Percentiles rank a stretch among this genome's conserved stretches.
Conservation (phyloP, 2,113 vertebrate genomes). For the Periophthalmus modestus region DNA sequence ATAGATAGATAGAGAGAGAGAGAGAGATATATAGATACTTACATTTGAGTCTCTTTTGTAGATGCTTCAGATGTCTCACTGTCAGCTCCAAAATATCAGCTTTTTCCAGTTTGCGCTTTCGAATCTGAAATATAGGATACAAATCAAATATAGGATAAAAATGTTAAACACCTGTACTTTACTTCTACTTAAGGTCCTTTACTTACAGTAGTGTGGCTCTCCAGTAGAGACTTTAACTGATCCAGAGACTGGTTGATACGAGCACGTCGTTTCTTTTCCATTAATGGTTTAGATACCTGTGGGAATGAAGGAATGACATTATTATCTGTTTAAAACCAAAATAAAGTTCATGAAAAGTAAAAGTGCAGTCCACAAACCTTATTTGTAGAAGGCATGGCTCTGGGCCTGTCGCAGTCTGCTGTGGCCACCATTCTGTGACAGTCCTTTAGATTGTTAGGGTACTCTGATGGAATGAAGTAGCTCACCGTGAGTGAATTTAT, state of each 20-base stretch:
- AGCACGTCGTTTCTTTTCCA: constrained; percentile 89
- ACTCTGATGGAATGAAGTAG: constrained; percentile 49
- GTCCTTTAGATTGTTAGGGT: constrained; percentile 12
- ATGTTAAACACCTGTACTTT: too few relatives aligned
- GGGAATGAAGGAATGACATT: not conserved
- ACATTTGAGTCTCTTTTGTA: constrained; percentile 79
- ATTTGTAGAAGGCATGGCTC: constrained; percentile 54
- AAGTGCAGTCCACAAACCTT: constrained; percentile 51
- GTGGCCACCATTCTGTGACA: constrained; percentile 71
- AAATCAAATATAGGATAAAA: too few relatives aligned
- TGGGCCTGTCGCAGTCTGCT: constrained; percentile 61
- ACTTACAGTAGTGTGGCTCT: constrained; percentile 83
- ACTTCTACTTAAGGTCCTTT: too few relatives aligned
- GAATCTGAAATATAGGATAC: constrained; percentile 74
- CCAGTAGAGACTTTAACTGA: constrained; percentile 83
- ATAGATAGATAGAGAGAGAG: too few relatives aligned
- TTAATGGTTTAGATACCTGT: constrained; percentile 87
- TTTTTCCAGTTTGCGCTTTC: constrained; percentile 89
- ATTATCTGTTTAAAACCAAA: not conserved
- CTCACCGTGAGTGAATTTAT: constrained; percentile 65
- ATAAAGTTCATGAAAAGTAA: not conserved
- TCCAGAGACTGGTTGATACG: constrained; percentile 88
- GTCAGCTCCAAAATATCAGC: constrained; percentile 90
- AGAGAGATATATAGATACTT: too few relatives aligned
- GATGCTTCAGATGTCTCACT: constrained; percentile 85